Evolutionary conservation across 2,113 vertebrate species (phyloP), one percentile per base, ranked within the genome.

Genomic region (Paedocypris sp.): DNA sequence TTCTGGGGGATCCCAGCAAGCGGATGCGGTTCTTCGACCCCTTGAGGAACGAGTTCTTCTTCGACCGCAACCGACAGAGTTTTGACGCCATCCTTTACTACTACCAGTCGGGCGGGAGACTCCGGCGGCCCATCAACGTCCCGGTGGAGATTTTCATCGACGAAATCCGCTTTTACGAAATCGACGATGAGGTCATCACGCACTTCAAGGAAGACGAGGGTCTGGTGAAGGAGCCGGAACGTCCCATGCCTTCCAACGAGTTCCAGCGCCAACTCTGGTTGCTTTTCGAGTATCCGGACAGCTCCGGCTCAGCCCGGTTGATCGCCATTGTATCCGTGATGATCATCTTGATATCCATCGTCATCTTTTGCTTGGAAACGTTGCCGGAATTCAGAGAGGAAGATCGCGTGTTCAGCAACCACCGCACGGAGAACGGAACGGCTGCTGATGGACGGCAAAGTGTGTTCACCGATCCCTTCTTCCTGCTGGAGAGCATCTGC

Each of bases 11-110:
- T 73, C 90, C 92, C 0, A 76, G 84, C 42, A 92, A 91, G 76
- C 79, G 93, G 43, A 91, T 90, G 67, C 90, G 91, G 18, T 97
- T 91, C 76, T 96, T 91, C 43, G 93, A 97, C 71, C 89, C 90
- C 0, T 77, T 91, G 58, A 80, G 90, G 49, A 94, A 96, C 9
- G 93, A 95, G 60, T 97, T 93, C 76, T 96, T 96, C 77, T 97
- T 97, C 43, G 93, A 97, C 78, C 85, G 93, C 47, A 93, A 94
- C 80, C 83, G 92, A 25, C 88, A 90, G 35, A 91, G 92, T 80
- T 97, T 97, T 53, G 93, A 97, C 11, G 90, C 87, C 45, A 90
- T 97, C 68, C 87, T 97, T 4, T 92, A 96, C 64, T 96, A 91
- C 41, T 97, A 96, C 70, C 93, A 96, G 75, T 97, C 93, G 0